Conservation (phyloP, 2,888 invertebrate species). For the Phengaris arion region DNA sequence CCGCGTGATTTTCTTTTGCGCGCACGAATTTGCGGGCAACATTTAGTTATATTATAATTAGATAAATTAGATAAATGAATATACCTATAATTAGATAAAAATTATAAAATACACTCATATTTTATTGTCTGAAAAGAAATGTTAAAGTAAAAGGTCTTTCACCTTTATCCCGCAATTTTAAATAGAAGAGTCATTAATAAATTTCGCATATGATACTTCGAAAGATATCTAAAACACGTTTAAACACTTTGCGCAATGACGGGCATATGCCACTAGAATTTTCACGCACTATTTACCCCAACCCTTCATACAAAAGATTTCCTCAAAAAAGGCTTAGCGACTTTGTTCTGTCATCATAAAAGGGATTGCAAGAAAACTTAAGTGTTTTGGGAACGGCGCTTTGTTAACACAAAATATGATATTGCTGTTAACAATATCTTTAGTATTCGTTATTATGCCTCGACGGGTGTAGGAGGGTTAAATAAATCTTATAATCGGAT, state of each 20-base stretch:
- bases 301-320: constrained; percentile 44
- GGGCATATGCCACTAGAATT: constrained; percentile 53
- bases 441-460: constrained; percentile 9
- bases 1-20: too few species aligned
- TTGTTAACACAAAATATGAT: constrained; percentile 33
- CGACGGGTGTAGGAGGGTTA: constrained; percentile 16
- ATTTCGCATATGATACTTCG: constrained; percentile 41
- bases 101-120: too few species aligned
- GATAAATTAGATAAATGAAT: too few species aligned
- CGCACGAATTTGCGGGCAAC: too few species aligned
- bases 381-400: constrained; percentile 35
- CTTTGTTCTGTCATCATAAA: constrained; percentile 30
- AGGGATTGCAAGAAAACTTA: constrained; percentile 28
- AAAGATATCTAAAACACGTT: constrained; percentile 39
- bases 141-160: too few species aligned
- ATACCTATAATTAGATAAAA: too few species aligned
- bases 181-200: constrained; percentile 27
- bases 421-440: constrained; percentile 26
- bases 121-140: too few species aligned
- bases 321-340: constrained; percentile 34
- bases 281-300: constrained; percentile 55
- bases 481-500: constrained; percentile 25
- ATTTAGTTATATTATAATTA: too few species aligned
- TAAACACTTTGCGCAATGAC: constrained; percentile 44
- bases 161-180: not conserved